These are phyloP conservation scores for Pelosia muscerda DNA, from an alignment of 2,888 invertebrate species.

Conservation along the genomic window DNA sequence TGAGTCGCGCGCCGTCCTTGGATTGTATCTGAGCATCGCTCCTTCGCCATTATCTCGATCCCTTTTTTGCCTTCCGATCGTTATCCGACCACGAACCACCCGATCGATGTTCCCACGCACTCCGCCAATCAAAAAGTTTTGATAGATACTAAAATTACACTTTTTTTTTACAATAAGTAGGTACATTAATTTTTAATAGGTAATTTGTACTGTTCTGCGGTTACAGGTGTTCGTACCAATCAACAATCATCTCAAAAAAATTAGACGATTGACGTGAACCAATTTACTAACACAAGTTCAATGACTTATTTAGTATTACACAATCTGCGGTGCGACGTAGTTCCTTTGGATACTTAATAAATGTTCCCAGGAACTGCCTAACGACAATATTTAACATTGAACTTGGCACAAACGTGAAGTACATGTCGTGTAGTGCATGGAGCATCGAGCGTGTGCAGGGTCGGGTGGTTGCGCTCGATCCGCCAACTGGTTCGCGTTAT, in stretches of 20 bases:
- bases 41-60: slow-evolving; percentile 78
- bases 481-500: slow-evolving; percentile 76
- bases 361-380: slow-evolving; percentile 32
- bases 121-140: slow-evolving; percentile 70
- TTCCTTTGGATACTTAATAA: slow-evolving; percentile 7
- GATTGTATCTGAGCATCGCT: slow-evolving; percentile 64
- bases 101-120: slow-evolving; percentile 80
- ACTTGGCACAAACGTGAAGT: slow-evolving; percentile 63
- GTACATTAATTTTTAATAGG: slow-evolving; percentile 64
- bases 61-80: slow-evolving; percentile 84
- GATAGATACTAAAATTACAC: slow-evolving; percentile 75
- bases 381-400: slow-evolving; percentile 53
- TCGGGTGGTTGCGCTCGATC: slow-evolving; percentile 51
- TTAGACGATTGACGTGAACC: slow-evolving; percentile 50
- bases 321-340: slow-evolving; percentile 30
- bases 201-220: slow-evolving; percentile 61
- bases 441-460: slow-evolving; percentile 39
- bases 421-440: slow-evolving; percentile 52
- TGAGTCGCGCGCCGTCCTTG: slow-evolving; percentile 73
- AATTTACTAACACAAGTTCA: slow-evolving; percentile 51
- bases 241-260: slow-evolving; percentile 53
- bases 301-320: slow-evolving; percentile 42
- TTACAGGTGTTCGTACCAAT: slow-evolving; percentile 52
- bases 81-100: slow-evolving; percentile 82
- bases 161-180: slow-evolving; percentile 73